A percentile compares a stretch with the other conserved stretches of the same genome.
Evolutionary conservation across 2,113 vertebrate species (phyloP).

Genomic region (Lamprotornis superbus): DNA sequence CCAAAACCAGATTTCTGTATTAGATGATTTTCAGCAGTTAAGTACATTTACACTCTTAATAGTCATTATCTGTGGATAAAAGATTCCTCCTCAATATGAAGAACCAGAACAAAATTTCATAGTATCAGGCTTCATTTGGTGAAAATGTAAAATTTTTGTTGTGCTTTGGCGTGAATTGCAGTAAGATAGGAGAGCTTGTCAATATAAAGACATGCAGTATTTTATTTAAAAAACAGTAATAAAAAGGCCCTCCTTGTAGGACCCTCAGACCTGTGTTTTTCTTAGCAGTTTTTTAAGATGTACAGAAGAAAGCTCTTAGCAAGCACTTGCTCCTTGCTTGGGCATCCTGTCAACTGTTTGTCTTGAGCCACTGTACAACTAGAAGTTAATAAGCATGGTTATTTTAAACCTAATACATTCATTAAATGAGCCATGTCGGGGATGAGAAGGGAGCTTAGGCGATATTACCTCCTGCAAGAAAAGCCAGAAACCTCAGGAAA

Average conservation of each 20-base stretch:
- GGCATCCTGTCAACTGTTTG: neutral
- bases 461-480: neutral
- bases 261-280: neutral
- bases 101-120: neutral
- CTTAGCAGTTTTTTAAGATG: neutral
- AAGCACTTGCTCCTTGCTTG: neutral
- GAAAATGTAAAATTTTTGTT: neutral
- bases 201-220: neutral
- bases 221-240: neutral
- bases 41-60: neutral
- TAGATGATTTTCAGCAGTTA: neutral
- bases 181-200: neutral
- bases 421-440: neutral
- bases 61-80: neutral
- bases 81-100: neutral
- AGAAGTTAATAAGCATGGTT: neutral
- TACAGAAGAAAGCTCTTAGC: neutral
- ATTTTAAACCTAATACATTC: neutral
- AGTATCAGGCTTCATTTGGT: neutral
- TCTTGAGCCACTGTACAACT: neutral
- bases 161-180: neutral
- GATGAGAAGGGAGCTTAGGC: neutral
- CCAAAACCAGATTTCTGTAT: neutral
- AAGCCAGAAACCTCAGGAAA: neutral
- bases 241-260: accelerated